Base-by-base conservation (phyloP, 2,888 invertebrate species). In the Epirrhoe tristata region DNA sequence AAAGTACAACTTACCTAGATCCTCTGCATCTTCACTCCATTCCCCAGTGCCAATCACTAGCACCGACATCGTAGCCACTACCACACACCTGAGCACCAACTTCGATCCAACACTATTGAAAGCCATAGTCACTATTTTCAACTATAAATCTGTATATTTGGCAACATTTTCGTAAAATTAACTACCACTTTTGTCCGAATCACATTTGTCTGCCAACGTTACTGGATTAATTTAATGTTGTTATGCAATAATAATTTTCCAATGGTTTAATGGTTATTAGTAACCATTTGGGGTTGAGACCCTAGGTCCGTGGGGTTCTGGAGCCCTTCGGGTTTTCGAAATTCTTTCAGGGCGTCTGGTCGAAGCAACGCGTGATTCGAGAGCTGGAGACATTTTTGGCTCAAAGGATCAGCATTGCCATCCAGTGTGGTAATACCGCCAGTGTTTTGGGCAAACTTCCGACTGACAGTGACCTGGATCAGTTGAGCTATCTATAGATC, bases 21-120 rank as follows among this genome's bases (percentile, higher is more conserved):
- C 93, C 69, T 93, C 93, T 0, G 93, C 93, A 70, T 93, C 93
- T 77, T 93, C 93, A 55, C 87, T 93, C 93, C 93, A 93, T 73
- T 93, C 93, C 1, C 93, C 92, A 0, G 90, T 90, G 1, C 87
- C 90, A n/a, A 78, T 68, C 57, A 89, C 91, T 63, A 86, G 67
- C 14, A 78, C 86, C 1, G 83, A 83, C 79, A 85, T 77, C 62
- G 82, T 74, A 10, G 81, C 80, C 72, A 91, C 62, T 72, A 85
- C 71, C 62, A 80, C 75, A 66, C 79, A 82, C 69, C 82, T 76
- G 62, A 88, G 62, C 74, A 86, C 70, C 56, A 76, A 78, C 80
- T 76, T 82, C 82, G 87, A 68, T 43, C 60, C 82, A 58, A 73
- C 75, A 70, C 77, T 70, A 68, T 68, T 64, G 81, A 79, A 76